These are phyloP conservation scores for Petrocephalus zakoni DNA, from an alignment of 2,113 vertebrate genomes.

Conservation along the genomic window DNA sequence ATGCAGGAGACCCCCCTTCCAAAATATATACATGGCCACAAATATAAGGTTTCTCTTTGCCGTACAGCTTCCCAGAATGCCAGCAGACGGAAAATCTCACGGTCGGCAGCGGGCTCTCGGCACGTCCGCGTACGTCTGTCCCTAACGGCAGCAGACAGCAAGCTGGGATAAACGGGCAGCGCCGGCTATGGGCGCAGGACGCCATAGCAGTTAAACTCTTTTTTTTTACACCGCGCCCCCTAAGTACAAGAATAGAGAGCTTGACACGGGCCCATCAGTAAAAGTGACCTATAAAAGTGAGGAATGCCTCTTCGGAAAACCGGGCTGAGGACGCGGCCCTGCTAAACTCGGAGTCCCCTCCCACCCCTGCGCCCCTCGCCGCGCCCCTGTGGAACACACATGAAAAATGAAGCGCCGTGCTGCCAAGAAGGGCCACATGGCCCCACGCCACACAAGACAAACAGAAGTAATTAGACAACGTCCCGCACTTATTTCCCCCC, in stretches of 20 bases:
- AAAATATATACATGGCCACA: background rate
- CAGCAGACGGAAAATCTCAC: background rate
- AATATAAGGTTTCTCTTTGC: background rate
- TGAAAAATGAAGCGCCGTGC: conserved; percentile 1
- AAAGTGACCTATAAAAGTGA: conserved; percentile 10
- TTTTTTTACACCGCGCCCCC: background rate
- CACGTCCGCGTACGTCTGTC: background rate
- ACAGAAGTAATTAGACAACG: conserved; percentile 29
- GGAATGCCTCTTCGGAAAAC: background rate
- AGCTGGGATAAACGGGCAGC: background rate
- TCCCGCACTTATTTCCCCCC: conserved; percentile 50
- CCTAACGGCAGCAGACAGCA: background rate
- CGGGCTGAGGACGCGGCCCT: background rate
- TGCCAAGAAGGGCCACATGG: background rate
- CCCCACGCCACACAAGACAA: conserved; percentile 14
- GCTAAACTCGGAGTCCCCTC: background rate
- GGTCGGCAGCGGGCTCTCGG: background rate
- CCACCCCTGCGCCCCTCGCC: background rate
- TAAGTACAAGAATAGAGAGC: background rate
- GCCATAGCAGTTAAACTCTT: background rate
- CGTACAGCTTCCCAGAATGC: background rate
- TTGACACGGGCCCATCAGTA: background rate
- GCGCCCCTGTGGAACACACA: background rate
- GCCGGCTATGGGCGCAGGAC: too few relatives aligned
- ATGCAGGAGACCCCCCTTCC: background rate